Conservation (phyloP, 2,113 vertebrate species). For the Hemicordylus capensis region DNA sequence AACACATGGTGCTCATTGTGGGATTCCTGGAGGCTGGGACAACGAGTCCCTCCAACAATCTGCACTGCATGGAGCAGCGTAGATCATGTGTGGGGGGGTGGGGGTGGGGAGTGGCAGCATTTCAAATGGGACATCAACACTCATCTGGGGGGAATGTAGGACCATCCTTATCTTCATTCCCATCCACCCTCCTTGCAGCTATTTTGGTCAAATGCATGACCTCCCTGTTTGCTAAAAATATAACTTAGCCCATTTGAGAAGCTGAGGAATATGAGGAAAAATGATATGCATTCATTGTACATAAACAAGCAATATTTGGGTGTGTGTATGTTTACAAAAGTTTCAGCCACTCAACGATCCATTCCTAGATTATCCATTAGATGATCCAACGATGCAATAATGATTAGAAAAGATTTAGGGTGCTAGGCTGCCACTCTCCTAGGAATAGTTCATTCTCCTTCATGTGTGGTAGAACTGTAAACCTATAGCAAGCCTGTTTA, state of each 20-base stretch:
- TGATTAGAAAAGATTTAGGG: too few relatives aligned
- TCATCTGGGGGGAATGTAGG: not conserved
- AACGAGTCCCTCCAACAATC: too few relatives aligned
- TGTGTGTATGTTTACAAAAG: not conserved
- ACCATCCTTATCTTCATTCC: not conserved
- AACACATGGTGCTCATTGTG: too few relatives aligned
- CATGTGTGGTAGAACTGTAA: not conserved
- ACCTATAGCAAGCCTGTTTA: not conserved
- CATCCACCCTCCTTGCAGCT: too few relatives aligned
- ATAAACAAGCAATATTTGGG: not conserved
- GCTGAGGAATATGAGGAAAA: not conserved
- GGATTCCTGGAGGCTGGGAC: too few relatives aligned
- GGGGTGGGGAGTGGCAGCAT: too few relatives aligned
- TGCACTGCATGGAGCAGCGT: too few relatives aligned
- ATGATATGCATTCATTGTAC: not conserved
- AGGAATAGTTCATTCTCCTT: not conserved
- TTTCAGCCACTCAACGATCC: not conserved
- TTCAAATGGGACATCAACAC: too few relatives aligned
- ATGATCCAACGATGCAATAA: not conserved
- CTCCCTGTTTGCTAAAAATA: not conserved
- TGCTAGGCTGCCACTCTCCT: too few relatives aligned
- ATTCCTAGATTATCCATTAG: not conserved
- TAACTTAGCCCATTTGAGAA: not conserved
- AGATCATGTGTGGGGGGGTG: too few relatives aligned
- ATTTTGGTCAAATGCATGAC: too few relatives aligned